Evolutionary conservation across 1,140 invertebrate species (phyloP).

Genomic region (Aphidius gifuensis): DNA sequence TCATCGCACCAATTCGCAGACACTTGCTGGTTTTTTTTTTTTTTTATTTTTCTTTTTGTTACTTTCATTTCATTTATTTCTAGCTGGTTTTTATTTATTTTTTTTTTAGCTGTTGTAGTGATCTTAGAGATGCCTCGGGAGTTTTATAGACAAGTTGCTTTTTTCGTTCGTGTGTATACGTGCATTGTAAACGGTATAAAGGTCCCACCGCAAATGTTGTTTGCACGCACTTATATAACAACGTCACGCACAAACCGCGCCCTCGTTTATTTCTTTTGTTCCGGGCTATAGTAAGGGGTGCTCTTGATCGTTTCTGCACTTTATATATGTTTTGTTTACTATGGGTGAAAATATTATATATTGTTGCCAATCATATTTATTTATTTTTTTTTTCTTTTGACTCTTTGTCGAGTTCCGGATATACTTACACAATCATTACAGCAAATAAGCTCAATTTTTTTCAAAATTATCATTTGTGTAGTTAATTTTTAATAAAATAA

Average conservation of each 20-base stretch:
- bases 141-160: conserved; percentile 1
- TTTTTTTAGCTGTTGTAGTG: neutral
- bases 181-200: conserved; percentile 3
- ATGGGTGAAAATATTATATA: conserved; percentile 2
- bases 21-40: too few relatives aligned
- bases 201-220: conserved; percentile 29
- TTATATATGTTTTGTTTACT: neutral
- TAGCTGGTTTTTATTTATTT: neutral
- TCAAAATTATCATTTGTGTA: too few relatives aligned
- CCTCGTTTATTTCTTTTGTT: conserved; percentile 56
- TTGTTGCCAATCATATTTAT: conserved; percentile 11
- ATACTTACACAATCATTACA: too few relatives aligned
- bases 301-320: conserved; percentile 20
- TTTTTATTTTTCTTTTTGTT: too few relatives aligned
- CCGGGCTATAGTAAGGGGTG: conserved; percentile 46
- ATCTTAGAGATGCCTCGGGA: conserved; percentile 8
- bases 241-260: conserved; percentile 49
- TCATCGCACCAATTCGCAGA: conserved; percentile 21
- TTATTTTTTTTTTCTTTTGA: neutral
- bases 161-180: neutral
- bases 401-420: too few relatives aligned
- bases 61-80: too few relatives aligned
- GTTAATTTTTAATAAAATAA: too few relatives aligned
- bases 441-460: too few relatives aligned
- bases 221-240: conserved; percentile 47